These are phyloP conservation scores for Chitala chitala DNA, from an alignment of 2,113 vertebrate genomes.

Conservation along the genomic window DNA sequence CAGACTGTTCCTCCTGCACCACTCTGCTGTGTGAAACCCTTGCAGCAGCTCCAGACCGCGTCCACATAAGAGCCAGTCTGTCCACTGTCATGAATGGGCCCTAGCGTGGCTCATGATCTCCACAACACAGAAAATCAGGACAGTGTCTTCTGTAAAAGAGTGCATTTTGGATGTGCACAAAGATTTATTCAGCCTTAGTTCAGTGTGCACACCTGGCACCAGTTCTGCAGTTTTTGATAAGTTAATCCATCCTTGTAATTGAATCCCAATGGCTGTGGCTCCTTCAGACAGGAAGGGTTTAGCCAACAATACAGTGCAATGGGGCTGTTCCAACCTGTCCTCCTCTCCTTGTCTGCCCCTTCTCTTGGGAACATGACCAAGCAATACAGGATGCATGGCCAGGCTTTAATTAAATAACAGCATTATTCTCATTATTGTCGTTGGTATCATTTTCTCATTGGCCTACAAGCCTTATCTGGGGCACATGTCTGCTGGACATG, in stretches of 20 bases:
- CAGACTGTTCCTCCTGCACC: too few relatives aligned
- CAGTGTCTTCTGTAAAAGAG: background rate
- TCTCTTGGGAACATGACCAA: background rate
- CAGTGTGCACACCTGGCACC: background rate
- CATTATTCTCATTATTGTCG: background rate
- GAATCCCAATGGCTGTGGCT: background rate
- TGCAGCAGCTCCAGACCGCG: background rate
- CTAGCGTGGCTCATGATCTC: background rate
- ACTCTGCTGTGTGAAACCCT: too few relatives aligned
- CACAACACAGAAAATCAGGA: background rate
- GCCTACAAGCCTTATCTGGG: constrained; percentile 8
- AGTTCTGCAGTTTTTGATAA: background rate
- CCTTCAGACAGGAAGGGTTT: background rate
- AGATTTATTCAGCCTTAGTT: background rate
- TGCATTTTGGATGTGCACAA: background rate
- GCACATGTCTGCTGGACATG: background rate
- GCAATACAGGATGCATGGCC: background rate
- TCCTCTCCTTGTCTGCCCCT: background rate
- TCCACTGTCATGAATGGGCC: background rate
- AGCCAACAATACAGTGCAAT: background rate
- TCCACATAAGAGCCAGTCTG: background rate
- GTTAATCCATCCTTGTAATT: background rate
- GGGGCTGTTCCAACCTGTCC: background rate
- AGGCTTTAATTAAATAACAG: background rate
- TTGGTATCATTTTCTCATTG: background rate